Percentiles rank a stretch among this genome's conserved stretches.
phyloP scores from a whole-genome alignment of 2,113 vertebrate genomes.

The Sceloporus undulatus region DNA sequence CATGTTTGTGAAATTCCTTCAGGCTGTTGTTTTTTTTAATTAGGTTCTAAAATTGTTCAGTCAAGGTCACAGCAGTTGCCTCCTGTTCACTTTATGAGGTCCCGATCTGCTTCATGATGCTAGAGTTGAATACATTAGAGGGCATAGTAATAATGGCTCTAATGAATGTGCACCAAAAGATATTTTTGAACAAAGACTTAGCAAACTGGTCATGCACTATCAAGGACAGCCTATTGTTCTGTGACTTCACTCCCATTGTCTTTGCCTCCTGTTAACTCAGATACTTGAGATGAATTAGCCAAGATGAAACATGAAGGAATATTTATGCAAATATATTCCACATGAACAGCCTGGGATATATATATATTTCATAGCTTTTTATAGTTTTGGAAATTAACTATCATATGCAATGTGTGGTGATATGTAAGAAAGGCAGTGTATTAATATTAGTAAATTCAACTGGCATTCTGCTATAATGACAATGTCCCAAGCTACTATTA shows the following conservation, averaged over 20 bases:
- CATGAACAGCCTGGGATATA: not conserved
- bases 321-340: not conserved
- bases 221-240: not conserved
- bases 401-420: not conserved
- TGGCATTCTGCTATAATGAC: not conserved
- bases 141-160: not conserved
- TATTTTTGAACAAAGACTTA: not conserved
- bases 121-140: not conserved
- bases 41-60: conserved; percentile 38
- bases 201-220: not conserved
- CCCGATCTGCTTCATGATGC: not conserved
- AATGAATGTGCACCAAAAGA: not conserved
- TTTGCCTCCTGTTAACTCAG: not conserved
- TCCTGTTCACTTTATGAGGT: conserved; percentile 25
- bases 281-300: not conserved
- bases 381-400: not conserved
- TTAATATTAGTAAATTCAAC: not conserved
- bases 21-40: conserved; percentile 8
- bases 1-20: conserved; percentile 19
- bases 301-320: not conserved
- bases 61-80: not conserved
- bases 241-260: not conserved
- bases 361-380: not conserved
- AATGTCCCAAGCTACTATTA: not conserved
- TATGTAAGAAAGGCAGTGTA: not conserved